Conservation (phyloP, 2,888 invertebrate genomes). For the Reticulitermes lucifugus region DNA sequence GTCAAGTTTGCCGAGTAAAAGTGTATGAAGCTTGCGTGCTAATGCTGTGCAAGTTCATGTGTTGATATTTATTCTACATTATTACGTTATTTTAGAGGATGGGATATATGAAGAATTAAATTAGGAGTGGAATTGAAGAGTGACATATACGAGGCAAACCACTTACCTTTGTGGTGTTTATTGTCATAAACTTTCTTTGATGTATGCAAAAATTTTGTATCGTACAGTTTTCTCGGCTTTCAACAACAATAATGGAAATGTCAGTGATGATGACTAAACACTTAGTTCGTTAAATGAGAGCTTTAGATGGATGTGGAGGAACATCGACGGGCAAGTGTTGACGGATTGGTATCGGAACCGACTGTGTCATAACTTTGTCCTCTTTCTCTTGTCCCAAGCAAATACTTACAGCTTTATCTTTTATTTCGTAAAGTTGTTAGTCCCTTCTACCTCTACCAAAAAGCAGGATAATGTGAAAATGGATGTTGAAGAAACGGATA, state of each 20-base stretch:
- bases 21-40: constrained; percentile 14
- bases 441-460: too few species aligned
- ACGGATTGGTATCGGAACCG: too few species aligned
- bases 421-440: too few species aligned
- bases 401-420: too few species aligned
- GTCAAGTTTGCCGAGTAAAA: not conserved
- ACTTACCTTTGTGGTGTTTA: not conserved
- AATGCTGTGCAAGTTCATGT: not conserved
- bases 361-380: too few species aligned
- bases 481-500: too few species aligned
- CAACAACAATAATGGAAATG: not conserved
- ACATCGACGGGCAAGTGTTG: too few species aligned
- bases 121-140: not conserved
- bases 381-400: too few species aligned
- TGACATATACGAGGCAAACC: not conserved
- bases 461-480: too few species aligned
- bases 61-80: not conserved
- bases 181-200: not conserved
- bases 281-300: too few species aligned
- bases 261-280: not conserved
- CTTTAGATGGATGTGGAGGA: too few species aligned
- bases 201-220: not conserved
- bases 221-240: not conserved
- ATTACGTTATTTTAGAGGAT: not conserved
- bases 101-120: constrained; percentile 7